phyloP scores from a whole-genome alignment of 2,888 invertebrate genomes.

The Drosophila buzzatii region DNA sequence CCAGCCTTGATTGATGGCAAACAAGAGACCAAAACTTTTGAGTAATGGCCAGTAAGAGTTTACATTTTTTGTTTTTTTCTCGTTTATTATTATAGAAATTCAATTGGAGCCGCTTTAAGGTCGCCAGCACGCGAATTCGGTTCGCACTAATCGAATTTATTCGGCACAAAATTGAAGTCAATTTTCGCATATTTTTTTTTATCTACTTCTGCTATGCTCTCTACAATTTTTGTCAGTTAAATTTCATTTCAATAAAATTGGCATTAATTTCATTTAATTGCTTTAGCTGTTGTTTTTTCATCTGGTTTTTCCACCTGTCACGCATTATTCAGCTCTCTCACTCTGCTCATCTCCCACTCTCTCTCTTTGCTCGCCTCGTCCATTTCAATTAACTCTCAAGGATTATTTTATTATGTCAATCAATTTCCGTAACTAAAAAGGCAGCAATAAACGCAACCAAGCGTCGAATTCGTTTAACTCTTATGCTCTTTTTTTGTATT shows the following conservation, averaged over 20 bases:
- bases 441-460: slow-evolving; percentile 55
- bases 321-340: slow-evolving; percentile 35
- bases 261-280: slow-evolving; percentile 77
- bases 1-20: slow-evolving; percentile 67
- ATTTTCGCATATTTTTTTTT: not conserved
- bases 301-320: slow-evolving; percentile 55
- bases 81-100: slow-evolving; percentile 27
- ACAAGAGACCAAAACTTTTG: slow-evolving; percentile 52
- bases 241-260: slow-evolving; percentile 78
- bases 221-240: slow-evolving; percentile 37
- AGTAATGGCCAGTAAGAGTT: slow-evolving; percentile 34
- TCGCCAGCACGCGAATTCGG: slow-evolving; percentile 21
- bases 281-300: slow-evolving; percentile 43
- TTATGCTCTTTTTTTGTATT: slow-evolving; percentile 4
- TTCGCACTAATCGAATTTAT: slow-evolving; percentile 60
- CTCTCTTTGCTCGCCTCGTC: slow-evolving; percentile 54
- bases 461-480: slow-evolving; percentile 29
- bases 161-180: slow-evolving; percentile 12
- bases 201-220: accelerated
- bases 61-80: not conserved
- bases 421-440: slow-evolving; percentile 76
- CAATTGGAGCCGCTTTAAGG: slow-evolving; percentile 58
- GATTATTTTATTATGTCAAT: slow-evolving; percentile 81
- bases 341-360: slow-evolving; percentile 1
- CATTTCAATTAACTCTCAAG: slow-evolving; percentile 80